Conservation (phyloP, 2,113 vertebrate genomes). For the Melanotaenia duboulayi region DNA sequence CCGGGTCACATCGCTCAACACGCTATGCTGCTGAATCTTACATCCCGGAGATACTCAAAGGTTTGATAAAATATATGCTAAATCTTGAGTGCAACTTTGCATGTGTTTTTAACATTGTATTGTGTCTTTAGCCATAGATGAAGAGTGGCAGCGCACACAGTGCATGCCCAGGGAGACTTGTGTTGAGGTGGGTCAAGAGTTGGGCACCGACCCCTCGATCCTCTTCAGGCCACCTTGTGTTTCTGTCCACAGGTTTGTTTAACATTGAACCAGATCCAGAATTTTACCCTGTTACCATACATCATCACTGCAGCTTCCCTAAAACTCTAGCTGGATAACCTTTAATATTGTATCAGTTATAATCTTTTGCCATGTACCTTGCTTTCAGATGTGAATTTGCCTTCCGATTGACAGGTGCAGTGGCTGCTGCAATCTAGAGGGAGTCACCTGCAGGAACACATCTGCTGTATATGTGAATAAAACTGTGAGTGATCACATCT, state of each 20-base stretch:
- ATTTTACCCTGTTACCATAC: background rate
- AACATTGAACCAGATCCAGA: background rate
- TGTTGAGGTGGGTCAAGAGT: constrained; percentile 92
- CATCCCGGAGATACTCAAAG: constrained; percentile 93
- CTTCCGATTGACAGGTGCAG: constrained; percentile 84
- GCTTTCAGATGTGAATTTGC: constrained; percentile 3
- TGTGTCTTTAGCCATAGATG: constrained; percentile 88
- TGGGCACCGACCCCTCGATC: constrained; percentile 88
- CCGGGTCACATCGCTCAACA: constrained; percentile 88
- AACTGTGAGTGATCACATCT: constrained; percentile 84
- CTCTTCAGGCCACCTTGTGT: constrained; percentile 98
- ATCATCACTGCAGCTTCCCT: no score
- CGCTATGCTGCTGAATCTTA: constrained; percentile 93
- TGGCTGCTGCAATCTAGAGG: constrained; percentile 96
- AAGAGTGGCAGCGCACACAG: constrained; percentile 97
- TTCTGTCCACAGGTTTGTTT: constrained; percentile 87
- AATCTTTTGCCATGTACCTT: background rate
- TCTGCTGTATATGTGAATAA: constrained; percentile 91
- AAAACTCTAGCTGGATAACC: background rate
- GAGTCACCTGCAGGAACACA: constrained; percentile 90
- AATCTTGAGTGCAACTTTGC: background rate
- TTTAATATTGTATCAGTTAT: background rate
- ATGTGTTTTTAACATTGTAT: background rate
- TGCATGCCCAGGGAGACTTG: constrained; percentile 95
- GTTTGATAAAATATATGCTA: constrained; percentile 63